Evolutionary conservation across 2,113 vertebrate species (phyloP), one percentile per base, ranked within the genome.

Genomic region (Mirza zaza): DNA sequence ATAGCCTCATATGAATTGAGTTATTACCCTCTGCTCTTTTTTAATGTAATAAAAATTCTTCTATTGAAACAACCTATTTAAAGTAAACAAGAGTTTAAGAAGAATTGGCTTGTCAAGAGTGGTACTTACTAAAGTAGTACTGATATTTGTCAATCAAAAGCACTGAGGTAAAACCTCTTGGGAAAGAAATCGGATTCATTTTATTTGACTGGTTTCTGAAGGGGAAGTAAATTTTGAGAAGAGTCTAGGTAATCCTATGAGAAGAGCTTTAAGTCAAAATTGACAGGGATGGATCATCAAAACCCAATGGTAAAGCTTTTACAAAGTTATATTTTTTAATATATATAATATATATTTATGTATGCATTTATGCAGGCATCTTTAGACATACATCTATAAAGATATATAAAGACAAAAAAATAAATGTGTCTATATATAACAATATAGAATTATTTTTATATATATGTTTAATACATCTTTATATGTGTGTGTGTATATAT

Each of bases 71-170:
- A 93, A 52, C 21, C 34, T 48, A 1, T 73, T 93, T 50, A 42
- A 20, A 80, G 75, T 89, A 68, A 48, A 52, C 5, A 67, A 77
- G 3, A 34, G 36, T 94, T 73, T 67, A 32, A 81, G 23, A 96
- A 90, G 50, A 71, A 85, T 34, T 79, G 63, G 4, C 39, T 89
- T 85, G 48, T 83, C 71, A 80, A 94, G 29, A 81, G 17, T 86
- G 14, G 3, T 82, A 67, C 50, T 79, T 80, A 13, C 63, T 34
- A 95, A 90, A 85, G 27, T 57, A 73, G 14, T 25, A 36, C 55
- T 85, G 34, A 89, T 81, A 59, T 34, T 81, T 81, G 50, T 89
- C 89, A 81, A 39, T 92, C 67, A 76, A 85, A 88, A 88, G 90
- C 13, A 29, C 14, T 85, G 50, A 86, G 73, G 81, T 68, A 63